Evolutionary conservation across 2,888 invertebrate species (phyloP), one percentile per base, ranked within the genome.

Genomic region (Tuberolachnus salignus): DNA sequence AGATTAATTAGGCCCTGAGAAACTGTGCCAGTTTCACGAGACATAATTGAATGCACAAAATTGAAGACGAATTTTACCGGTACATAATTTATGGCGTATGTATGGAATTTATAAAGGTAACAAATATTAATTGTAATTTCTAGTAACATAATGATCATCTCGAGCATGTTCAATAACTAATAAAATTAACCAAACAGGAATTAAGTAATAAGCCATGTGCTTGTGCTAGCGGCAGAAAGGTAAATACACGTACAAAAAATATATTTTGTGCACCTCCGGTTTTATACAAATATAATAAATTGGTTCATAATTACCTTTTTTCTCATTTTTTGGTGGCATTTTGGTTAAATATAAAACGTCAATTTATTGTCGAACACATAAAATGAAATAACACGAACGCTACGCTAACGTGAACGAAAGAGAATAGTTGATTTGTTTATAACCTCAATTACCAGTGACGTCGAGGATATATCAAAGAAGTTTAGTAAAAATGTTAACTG

Each of bases 381-480:
- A 49, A 42, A 49, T 0, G 8, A 67, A 16, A 21, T 59, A 61
- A 59, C 59, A 42, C 59, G 51, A 69, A 69, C 34, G 67, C 34
- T 19, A 67, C 34, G 64, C 64, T 21, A 55, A 16, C 67, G 21
- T n/a, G 42, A 67, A 78, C 49, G 55, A 69, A 44, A 46, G 59
- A 69, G 59, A 61, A 57, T 74, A 63, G 49, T 67, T 4, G 34
- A 59, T 57, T 67, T 78, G 78, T 78, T 78, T 69, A 78, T 78
- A 78, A 78, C 78, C 78, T 78, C 59, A 78, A 78, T 67, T 23
- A 8, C 59, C n/a, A n/a, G 11, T 51, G 78, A 78, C 78, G 78
- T 69, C 67, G 34, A 42, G 51, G 21, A 66, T n/a, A 67, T 44
- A 23, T 51, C 78, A 78, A 78, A n/a, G 78, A 78, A 34, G 6